Base-by-base conservation (phyloP, 2,888 invertebrate genomes). In the Eupithecia tripunctaria region DNA sequence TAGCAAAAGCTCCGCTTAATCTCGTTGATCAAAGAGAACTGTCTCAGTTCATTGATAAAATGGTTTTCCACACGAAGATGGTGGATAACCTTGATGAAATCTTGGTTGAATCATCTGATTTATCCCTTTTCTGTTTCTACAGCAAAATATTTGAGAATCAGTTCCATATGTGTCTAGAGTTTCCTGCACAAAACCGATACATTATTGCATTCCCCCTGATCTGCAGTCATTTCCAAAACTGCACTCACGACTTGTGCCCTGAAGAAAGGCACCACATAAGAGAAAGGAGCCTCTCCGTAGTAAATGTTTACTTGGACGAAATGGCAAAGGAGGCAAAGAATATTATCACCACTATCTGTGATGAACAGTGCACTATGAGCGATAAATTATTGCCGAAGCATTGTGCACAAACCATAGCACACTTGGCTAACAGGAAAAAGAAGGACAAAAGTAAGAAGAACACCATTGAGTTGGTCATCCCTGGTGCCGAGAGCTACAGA, bases 291-390 rank as follows among this genome's bases (percentile, higher is more conserved):
- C 95, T 99, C 29, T 99, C 98, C 38, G 98, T 99, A 60, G 99
- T 99, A 0, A 99, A 99, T 85, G 97, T 98, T 95, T 99, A 99
- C 88, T 94, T 99, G 71, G 99, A 99, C 88, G 99, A 99, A 94
- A 99, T 99, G 98, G 98, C 99, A 0, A 99, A 99, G 89, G 99
- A 99, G 90, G 99, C 99, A 0, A 99, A 99, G 89, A 99, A 99
- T 88, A 99, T 99, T 56, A 99, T 99, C 64, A 99, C 99, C 1
- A 98, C 99, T 7, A 98, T 99, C 84, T 99, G 99, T 93, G 99
- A 99, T 90, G 99, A 99, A 85, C 99, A 99, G 86, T 99, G 99
- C 88, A 97, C 97, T 78, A 97, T 99, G 96, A 98, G 98, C 84
- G 99, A 99, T 87, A 98, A 98, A 90, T 92, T 99, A 29, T 92